Conservation (phyloP, 2,113 vertebrate genomes). For the Globicephala melas region DNA sequence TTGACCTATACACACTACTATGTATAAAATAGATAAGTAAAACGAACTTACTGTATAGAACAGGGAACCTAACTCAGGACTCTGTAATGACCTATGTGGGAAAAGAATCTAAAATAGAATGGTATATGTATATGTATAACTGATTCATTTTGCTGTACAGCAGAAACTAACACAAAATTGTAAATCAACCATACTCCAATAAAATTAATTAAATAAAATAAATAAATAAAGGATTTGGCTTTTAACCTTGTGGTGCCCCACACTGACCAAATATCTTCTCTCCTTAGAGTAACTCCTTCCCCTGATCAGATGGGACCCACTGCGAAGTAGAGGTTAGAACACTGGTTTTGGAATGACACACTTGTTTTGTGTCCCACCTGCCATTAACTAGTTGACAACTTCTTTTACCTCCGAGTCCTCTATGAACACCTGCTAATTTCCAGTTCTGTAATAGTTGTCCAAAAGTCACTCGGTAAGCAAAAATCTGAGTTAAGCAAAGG, state of each 20-base stretch:
- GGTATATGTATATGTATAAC: too few species aligned
- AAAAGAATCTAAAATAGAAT: too few species aligned
- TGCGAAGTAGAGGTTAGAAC: fast-evolving
- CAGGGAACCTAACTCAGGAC: too few species aligned
- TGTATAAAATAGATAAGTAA: too few species aligned
- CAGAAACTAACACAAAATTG: too few species aligned
- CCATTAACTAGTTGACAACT: not conserved
- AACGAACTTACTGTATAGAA: too few species aligned
- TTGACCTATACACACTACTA: too few species aligned
- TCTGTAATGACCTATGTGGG: too few species aligned
- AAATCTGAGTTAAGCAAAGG: not conserved
- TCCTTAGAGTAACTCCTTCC: not conserved
- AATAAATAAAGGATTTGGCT: not conserved
- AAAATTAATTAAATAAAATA: too few species aligned
- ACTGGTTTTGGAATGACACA: not conserved
- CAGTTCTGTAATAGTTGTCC: not conserved
- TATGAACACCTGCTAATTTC: fast-evolving
- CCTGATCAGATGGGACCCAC: not conserved
- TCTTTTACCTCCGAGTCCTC: not conserved
- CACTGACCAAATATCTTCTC: not conserved
- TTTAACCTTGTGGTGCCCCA: not conserved
- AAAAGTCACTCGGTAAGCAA: not conserved
- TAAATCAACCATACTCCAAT: too few species aligned
- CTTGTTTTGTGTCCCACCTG: not conserved
- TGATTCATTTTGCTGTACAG: too few species aligned